These are phyloP conservation scores for Pristionchus entomophagus DNA, from an alignment of 2,888 invertebrate genomes.

Conservation along the genomic window DNA sequence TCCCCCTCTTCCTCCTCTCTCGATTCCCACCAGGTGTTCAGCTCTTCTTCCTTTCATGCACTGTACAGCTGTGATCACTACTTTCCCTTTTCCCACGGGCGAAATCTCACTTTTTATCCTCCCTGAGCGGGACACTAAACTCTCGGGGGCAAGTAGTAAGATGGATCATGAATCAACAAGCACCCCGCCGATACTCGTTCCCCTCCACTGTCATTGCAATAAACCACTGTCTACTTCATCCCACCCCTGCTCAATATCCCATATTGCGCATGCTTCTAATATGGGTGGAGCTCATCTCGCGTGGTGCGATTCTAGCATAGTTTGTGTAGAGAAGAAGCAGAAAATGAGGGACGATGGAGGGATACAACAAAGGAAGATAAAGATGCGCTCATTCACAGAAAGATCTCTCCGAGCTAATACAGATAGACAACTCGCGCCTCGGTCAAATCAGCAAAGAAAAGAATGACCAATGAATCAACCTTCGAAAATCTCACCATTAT, in stretches of 20 bases:
- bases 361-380: slow-evolving; percentile 31
- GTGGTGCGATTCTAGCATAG: background rate
- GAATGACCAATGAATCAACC: background rate
- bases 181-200: background rate
- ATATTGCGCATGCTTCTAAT: background rate
- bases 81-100: slow-evolving; percentile 10
- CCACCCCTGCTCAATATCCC: background rate
- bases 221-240: background rate
- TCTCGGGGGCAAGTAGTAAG: background rate
- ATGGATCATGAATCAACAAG: slow-evolving; percentile 19
- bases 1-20: background rate
- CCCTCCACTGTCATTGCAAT: background rate
- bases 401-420: slow-evolving; percentile 3
- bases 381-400: background rate
- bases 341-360: slow-evolving; percentile 17
- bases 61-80: slow-evolving; percentile 31
- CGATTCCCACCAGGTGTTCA: slow-evolving; percentile 17
- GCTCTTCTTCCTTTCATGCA: slow-evolving; percentile 29
- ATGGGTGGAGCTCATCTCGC: background rate
- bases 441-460: background rate
- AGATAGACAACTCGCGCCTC: slow-evolving; percentile 17
- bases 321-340: slow-evolving; percentile 28
- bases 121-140: slow-evolving; percentile 15
- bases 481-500: slow-evolving; percentile 19
- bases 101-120: slow-evolving; percentile 30